Evolutionary conservation across 1,140 invertebrate genomes (phyloP).

Genomic region (Laupala kohalensis): DNA sequence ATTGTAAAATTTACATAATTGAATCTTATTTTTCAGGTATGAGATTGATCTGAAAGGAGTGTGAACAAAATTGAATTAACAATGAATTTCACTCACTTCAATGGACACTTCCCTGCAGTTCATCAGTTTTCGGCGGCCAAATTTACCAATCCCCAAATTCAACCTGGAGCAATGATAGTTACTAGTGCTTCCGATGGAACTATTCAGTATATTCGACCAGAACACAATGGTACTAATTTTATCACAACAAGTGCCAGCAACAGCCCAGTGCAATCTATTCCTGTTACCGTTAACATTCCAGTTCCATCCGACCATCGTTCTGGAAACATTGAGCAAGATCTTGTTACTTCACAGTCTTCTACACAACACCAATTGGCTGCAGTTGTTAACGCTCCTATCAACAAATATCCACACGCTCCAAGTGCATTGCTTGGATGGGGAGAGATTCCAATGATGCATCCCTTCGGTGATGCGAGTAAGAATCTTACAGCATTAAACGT

Average conservation of each 20-base stretch:
- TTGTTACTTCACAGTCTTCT: not conserved
- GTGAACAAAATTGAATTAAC: too few species aligned
- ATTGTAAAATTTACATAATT: too few species aligned
- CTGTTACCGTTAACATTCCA: constrained; percentile 2
- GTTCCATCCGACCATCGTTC: not conserved
- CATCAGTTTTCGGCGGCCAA: constrained; percentile 8
- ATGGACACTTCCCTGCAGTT: constrained; percentile 7
- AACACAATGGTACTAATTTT: constrained; percentile 6
- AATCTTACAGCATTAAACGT: constrained; percentile 3
- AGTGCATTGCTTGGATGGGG: constrained; percentile 1
- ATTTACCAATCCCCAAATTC: constrained; percentile 5
- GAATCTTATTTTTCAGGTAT: too few species aligned
- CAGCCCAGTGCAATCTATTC: constrained; percentile 1
- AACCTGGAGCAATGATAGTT: constrained; percentile 1
- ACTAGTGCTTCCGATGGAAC: constrained; percentile 10
- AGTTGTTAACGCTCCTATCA: not conserved
- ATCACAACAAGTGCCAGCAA: not conserved
- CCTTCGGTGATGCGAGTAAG: not conserved
- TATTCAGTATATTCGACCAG: constrained; percentile 9
- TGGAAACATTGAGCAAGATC: not conserved
- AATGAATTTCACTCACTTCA: constrained; percentile 6
- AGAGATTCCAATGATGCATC: constrained; percentile 1
- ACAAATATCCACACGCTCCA: not conserved
- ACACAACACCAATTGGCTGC: constrained; percentile 2
- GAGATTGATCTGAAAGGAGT: too few species aligned